These are phyloP conservation scores for Grammomys dolichurus DNA, from an alignment of 2,113 vertebrate genomes.

Conservation along the genomic window DNA sequence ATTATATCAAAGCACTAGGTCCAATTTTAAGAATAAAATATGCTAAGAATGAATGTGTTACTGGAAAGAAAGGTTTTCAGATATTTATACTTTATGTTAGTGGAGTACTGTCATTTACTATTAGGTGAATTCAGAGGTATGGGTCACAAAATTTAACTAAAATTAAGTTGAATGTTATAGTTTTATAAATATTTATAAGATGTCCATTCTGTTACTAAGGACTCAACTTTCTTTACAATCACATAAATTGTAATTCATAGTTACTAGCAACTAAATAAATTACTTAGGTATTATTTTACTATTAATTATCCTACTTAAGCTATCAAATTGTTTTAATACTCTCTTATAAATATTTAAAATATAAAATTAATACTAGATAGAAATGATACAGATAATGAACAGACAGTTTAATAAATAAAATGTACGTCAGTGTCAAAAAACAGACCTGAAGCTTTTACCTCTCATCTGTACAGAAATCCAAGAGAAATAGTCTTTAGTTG, in stretches of 20 bases:
- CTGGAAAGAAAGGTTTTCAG: background rate
- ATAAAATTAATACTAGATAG: background rate
- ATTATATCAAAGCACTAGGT: background rate
- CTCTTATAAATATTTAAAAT: background rate
- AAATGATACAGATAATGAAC: background rate
- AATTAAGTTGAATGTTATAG: background rate
- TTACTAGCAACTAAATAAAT: background rate
- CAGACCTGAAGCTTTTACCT: background rate
- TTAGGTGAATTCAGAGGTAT: background rate
- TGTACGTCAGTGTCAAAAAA: background rate
- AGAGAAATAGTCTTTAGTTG: background rate
- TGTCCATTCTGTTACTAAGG: background rate
- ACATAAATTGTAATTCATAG: slow-evolving; percentile 10
- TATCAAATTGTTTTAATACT: background rate
- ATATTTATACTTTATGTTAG: background rate
- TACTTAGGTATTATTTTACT: background rate
- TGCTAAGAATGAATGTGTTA: background rate
- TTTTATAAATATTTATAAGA: background rate
- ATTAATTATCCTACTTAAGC: background rate
- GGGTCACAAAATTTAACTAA: background rate
- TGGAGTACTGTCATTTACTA: background rate
- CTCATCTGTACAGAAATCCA: background rate
- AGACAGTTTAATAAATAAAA: background rate
- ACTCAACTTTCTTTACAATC: background rate
- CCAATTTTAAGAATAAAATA: background rate